Evolutionary conservation across 2,113 vertebrate genomes (phyloP).

Genomic region (Catharus minimus): DNA sequence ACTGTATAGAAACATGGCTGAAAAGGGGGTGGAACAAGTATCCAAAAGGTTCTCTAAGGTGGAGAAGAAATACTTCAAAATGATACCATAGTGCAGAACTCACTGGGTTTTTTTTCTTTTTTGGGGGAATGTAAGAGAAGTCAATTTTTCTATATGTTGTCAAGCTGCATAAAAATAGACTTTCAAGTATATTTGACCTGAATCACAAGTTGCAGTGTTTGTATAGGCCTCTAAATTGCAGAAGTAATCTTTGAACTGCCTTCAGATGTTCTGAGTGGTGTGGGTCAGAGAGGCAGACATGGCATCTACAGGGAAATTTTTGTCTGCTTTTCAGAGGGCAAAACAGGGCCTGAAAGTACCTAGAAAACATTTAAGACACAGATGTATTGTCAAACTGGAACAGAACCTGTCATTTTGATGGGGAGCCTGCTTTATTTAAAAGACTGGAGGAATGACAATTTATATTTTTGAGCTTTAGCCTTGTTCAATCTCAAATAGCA

Average conservation of each 20-base stretch:
- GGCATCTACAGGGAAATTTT: not conserved
- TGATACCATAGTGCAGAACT: not conserved
- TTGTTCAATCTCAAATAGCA: not conserved
- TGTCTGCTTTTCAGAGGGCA: not conserved
- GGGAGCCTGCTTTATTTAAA: not conserved
- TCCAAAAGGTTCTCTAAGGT: not conserved
- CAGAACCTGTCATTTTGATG: not conserved
- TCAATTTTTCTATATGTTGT: not conserved
- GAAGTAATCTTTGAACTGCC: not conserved
- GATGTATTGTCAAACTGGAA: not conserved
- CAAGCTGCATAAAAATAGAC: not conserved
- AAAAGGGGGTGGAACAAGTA: rapidly evolving
- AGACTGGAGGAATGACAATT: not conserved
- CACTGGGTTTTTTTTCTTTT: not conserved
- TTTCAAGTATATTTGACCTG: not conserved
- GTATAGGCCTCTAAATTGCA: not conserved
- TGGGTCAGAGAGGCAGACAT: not conserved
- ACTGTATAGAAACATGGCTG: not conserved
- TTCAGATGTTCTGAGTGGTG: not conserved
- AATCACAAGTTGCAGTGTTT: not conserved
- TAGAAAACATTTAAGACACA: not conserved
- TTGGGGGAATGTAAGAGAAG: not conserved
- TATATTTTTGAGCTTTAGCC: not conserved
- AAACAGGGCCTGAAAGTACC: not conserved
- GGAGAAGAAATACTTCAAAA: not conserved